Base-by-base conservation (phyloP, 2,888 invertebrate species). In the Trimorus sp. region DNA sequence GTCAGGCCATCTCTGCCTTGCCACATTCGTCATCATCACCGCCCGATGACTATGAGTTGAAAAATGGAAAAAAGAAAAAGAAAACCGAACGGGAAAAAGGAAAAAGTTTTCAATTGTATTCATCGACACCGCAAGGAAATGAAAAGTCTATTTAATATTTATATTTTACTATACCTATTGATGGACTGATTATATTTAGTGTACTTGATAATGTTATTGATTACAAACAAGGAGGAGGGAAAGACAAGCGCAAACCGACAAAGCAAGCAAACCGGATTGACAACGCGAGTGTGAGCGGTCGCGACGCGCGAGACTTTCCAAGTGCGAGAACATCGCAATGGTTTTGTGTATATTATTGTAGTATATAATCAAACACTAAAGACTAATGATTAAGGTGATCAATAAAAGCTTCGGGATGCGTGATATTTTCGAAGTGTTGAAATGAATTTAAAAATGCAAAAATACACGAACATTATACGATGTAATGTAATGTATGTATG, bases 331-430 rank as follows among this genome's bases (percentile, higher is more conserved):
- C 54, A 73, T 62, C 79, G 75, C 76, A 54, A 56, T 75, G 74
- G 77, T 89, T 89, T 87, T 84, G 88, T 90, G 90, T 90, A 90
- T 88, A 90, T 90, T 89, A 89, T 83, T 90, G 89, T 90, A 90
- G 89, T 88, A 88, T 90, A 87, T 48, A 45, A 90, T 90, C 90
- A 90, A 90, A 90, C 87, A 90, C 90, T 90, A 90, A 90, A 90
- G 90, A 90, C 90, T 90, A 90, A 90, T 89, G 89, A 90, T 89
- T 90, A 90, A 90, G 90, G 87, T 89, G 88, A 90, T 86, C 87
- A 86, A 88, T 85, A 77, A 63, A 70, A 86, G 85, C 86, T 88
- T 87, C 85, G 87, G 84, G 86, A 84, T 85, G 84, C 85, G 86
- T 86, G 86, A 87, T 87, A 87, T 86, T 86, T 87, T 86, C 86